Evolutionary conservation across 1,140 invertebrate genomes (phyloP), one percentile per base, ranked within the genome.

Genomic region (Drosophila nikananu): DNA sequence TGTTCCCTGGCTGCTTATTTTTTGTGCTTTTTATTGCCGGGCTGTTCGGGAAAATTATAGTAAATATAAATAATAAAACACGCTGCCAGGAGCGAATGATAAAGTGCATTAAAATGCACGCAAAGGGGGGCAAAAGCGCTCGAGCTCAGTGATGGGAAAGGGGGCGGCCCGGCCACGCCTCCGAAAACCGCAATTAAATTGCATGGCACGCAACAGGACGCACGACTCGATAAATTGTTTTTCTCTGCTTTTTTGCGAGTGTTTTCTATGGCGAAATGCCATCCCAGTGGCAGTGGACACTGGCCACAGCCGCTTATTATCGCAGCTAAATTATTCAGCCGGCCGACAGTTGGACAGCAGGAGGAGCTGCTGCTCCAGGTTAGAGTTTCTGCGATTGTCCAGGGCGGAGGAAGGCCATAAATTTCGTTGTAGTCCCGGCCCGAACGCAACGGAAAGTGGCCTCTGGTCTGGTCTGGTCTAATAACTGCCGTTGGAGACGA

Each of bases 61-160:
- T 81, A 90, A 89, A 90, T 84, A 89, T 89, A 90, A 89, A 89
- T 90, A 89, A 89, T 89, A 89, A 90, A 89, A 89, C 86, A 86
- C 81, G 78, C 79, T 83, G 77, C 65, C 60, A 46, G 55, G 63
- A 61, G 66, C 78, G 55, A 73, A 87, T 86, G 83, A 86, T 87
- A 79, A 86, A 86, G 75, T 84, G 83, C 81, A 89, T 86, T 87
- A 87, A 87, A 89, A 83, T 80, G 83, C 83, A 87, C 84, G 83
- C 81, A 71, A 87, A 71, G 76, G 46, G 41, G 55, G n/a, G 37
- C 21, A 27, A 12, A 2, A 21, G 51, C 21, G 32, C 23, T 17
- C 15, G 27, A 3, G 30, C 51, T 5, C 19, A 23, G 32, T 10
- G 32, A 44, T 52, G 44, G 67, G 15, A 70, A 65, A 51, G 21